Base-by-base conservation (phyloP, 1,140 invertebrate species). In the Bombus soroeensis region DNA sequence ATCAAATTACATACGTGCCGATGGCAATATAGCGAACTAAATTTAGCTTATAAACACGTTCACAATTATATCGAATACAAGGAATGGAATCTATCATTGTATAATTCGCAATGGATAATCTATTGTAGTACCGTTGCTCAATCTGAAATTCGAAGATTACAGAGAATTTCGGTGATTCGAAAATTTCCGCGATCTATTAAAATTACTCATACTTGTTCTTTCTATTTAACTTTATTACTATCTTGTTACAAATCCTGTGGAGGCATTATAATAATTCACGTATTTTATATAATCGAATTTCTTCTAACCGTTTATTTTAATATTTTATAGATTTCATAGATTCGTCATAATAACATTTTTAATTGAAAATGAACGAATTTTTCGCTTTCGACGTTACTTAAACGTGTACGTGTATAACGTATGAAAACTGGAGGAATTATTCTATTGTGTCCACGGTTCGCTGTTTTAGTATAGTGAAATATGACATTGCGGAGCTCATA, bases 401-500 rank as follows among this genome's bases (percentile, higher is more conserved):
- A n/a, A 32, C n/a, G 68, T 28, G 3, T 39, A 13, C 10, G 10
- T 13, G 13, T 72, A 37, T 15, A 41, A 37, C 13, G n/a, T n/a
- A 34, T 34, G 18, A 34, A 74, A 34, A 32, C 8, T 74, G 9
- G 4, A 34, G 41, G 1, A 70, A 75, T 75, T 75, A 75, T 25
- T 28, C 43, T 8, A 3, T 13, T 32, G 32, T 34, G 12, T 66
- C 8, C 12, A 37, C 12, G 10, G 39, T 18, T 22, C 83, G 70
- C 18, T 88, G 81, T 18, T 87, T 88, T 34, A 90, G 47, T 57
- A 90, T 28, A 0, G 89, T 73, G 64, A 89, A 90, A 66, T 90
- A 90, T 2, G 89, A 90, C 37, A 82, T 68, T 8, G 89, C 66
- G 34, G 80, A 88, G 62, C 89, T 88, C 47, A 89, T 32, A 32